These are phyloP conservation scores for Tetraodon nigroviridis DNA, from an alignment of 2,113 vertebrate genomes.

Conservation along the genomic window DNA sequence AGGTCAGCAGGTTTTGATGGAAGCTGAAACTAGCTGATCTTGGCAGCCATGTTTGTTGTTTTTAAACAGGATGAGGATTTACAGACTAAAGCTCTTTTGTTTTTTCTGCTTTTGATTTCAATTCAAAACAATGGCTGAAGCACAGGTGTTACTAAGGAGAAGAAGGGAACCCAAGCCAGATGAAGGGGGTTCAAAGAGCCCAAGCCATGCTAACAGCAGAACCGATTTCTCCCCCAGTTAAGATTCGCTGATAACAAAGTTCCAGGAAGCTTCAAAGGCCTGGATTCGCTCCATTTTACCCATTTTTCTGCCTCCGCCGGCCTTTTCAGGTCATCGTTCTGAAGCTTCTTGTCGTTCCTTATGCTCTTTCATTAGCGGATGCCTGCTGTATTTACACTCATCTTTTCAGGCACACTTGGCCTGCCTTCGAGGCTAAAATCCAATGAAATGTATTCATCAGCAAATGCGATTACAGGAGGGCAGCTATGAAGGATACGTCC, in stretches of 20 bases:
- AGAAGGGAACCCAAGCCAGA: no score
- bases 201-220: background rate
- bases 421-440: constrained; percentile 32
- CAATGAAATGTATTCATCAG: constrained; percentile 37
- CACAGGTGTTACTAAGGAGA: no score
- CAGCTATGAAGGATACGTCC: constrained; percentile 12
- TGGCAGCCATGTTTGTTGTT: no score
- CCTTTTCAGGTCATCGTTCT: background rate
- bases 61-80: no score
- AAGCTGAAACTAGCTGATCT: no score
- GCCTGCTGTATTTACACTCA: constrained; percentile 52
- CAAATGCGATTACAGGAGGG: constrained; percentile 13
- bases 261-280: constrained; percentile 3
- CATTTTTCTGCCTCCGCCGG: background rate
- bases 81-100: background rate
- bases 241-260: background rate
- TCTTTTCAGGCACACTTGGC: constrained; percentile 36
- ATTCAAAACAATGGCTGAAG: no score
- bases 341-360: background rate
- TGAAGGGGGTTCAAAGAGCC: no score
- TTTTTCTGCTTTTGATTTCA: background rate
- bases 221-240: background rate
- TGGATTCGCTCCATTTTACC: constrained; percentile 21
- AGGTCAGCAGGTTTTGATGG: no score
- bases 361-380: constrained; percentile 41